A percentile compares a stretch with the other conserved stretches of the same genome.
Evolutionary conservation across 2,113 vertebrate genomes (phyloP).

Genomic region (Alligator sinensis): DNA sequence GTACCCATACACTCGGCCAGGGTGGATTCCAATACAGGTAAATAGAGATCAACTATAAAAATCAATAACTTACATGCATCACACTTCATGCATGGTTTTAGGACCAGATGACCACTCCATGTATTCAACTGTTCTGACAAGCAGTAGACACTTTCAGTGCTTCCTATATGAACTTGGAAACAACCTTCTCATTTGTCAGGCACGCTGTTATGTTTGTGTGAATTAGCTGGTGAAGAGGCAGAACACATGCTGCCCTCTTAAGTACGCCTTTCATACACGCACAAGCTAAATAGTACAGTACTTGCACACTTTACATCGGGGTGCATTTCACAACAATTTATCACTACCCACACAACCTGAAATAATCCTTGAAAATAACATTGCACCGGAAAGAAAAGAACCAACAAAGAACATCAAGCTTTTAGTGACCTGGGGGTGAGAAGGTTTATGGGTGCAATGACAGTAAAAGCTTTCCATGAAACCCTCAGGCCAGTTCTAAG

Average conservation of each 20-base stretch:
- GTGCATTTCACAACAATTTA: rapidly evolving
- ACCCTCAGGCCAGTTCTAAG: background rate
- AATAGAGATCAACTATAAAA: background rate
- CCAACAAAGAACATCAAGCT: background rate
- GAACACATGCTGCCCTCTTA: background rate
- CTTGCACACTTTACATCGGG: background rate
- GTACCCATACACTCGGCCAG: background rate
- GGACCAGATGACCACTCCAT: rapidly evolving
- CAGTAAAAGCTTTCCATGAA: background rate
- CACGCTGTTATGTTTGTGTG: rapidly evolving
- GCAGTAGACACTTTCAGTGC: background rate
- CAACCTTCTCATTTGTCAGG: background rate
- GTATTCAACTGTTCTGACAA: rapidly evolving
- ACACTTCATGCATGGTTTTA: background rate
- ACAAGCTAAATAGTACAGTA: background rate
- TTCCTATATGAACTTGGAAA: background rate
- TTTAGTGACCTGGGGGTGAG: background rate
- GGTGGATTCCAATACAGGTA: rapidly evolving
- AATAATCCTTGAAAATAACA: background rate
- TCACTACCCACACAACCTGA: background rate
- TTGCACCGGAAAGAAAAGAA: background rate
- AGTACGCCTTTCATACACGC: rapidly evolving
- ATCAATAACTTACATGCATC: background rate
- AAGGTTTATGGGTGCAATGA: background rate
- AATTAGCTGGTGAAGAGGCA: background rate